Percentiles rank a stretch among this genome's conserved stretches.
Conservation (phyloP, 2,888 invertebrate genomes). For the Leptopilina myrica region DNA sequence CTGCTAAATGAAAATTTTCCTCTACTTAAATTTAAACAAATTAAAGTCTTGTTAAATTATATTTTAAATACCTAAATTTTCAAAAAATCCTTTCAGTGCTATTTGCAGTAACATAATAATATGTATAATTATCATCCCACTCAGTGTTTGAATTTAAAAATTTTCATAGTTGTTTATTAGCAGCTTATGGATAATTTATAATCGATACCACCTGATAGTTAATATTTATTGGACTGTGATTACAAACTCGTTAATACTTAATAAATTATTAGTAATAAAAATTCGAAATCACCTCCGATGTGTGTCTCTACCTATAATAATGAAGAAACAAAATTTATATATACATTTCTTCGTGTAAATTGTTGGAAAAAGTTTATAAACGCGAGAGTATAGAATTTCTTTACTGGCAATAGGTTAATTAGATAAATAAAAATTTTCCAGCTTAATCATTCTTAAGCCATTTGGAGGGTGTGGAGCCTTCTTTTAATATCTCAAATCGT, state of each 20-base stretch:
- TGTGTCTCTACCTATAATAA: neutral
- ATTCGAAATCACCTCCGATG: neutral
- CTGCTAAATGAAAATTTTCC: too few relatives aligned
- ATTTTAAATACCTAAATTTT: too few relatives aligned
- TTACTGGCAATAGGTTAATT: conserved; percentile 7
- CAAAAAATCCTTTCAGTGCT: too few relatives aligned
- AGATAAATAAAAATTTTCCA: neutral
- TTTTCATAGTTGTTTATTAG: neutral
- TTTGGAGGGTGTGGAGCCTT: conserved; percentile 8
- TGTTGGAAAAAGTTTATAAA: too few relatives aligned
- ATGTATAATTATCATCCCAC: conserved; percentile 8
- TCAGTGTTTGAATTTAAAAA: neutral
- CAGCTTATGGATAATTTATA: conserved; percentile 7
- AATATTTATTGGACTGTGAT: conserved; percentile 17
- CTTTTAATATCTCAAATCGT: conserved; percentile 24
- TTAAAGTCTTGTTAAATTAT: too few relatives aligned
- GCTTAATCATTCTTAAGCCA: neutral
- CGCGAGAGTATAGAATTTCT: neutral
- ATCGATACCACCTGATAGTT: neutral
- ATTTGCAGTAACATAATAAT: neutral
- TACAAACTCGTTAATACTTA: conserved; percentile 4
- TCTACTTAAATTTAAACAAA: too few relatives aligned
- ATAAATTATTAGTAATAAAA: neutral
- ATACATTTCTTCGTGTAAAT: too few relatives aligned
- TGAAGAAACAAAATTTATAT: neutral